phyloP scores from a whole-genome alignment of 2,888 invertebrate genomes.

The Oligia strigilis region DNA sequence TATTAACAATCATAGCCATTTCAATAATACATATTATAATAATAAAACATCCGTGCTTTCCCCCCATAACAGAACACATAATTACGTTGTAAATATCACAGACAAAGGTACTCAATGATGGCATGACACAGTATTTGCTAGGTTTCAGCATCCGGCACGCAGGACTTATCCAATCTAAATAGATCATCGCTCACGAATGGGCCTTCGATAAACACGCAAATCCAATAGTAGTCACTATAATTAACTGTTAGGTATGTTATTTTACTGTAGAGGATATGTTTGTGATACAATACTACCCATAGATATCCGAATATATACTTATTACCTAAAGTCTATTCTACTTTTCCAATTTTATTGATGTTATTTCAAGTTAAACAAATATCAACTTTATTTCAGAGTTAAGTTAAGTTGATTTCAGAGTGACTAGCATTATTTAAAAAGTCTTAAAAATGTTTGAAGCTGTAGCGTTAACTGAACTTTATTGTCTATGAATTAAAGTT shows the following conservation, averaged over 20 bases:
- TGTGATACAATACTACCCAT: neutral
- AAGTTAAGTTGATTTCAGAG: too few species aligned
- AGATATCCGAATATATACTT: too few species aligned
- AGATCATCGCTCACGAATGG: conserved; percentile 88
- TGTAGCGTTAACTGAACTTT: too few species aligned
- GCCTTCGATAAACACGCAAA: conserved; percentile 80
- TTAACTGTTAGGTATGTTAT: neutral
- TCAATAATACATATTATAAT: conserved; percentile 10
- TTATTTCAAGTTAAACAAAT: too few species aligned
- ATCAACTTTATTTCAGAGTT: too few species aligned
- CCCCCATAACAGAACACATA: conserved; percentile 48
- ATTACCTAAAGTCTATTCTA: too few species aligned
- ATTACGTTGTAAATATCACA: conserved; percentile 58
- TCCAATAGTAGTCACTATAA: conserved; percentile 73
- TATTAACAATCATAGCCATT: neutral
- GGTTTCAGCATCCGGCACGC: conserved; percentile 90
- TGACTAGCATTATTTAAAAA: too few species aligned
- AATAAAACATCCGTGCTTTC: conserved; percentile 46
- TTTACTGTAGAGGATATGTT: conserved; percentile 2
- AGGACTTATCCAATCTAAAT: conserved; percentile 85
- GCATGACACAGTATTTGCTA: conserved; percentile 83
- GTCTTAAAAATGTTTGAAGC: too few species aligned
- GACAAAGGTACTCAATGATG: conserved; percentile 65
- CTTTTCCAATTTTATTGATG: too few species aligned
- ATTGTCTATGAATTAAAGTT: too few species aligned